Conservation (phyloP, 2,797 vertebrate genomes). For the Typhlichthys eigenmanni region DNA sequence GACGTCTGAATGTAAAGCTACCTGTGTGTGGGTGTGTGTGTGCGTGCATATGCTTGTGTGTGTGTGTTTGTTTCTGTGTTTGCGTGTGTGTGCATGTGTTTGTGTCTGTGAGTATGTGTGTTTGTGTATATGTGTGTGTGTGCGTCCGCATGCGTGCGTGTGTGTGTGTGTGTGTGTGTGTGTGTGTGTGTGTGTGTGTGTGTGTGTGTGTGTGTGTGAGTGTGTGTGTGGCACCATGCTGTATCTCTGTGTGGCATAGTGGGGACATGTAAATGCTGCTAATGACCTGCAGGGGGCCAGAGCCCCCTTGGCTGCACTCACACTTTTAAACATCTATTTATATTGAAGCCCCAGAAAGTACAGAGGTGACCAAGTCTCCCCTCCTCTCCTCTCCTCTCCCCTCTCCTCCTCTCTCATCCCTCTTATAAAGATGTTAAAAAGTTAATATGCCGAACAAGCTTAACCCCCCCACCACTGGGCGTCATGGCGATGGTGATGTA, state of each 20-base stretch:
- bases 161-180: neutral
- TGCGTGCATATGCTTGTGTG: slow-evolving; percentile 18
- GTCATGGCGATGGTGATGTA: too few species aligned
- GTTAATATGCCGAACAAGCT: too few species aligned
- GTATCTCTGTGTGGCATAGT: neutral
- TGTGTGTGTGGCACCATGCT: neutral
- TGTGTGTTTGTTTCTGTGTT: neutral
- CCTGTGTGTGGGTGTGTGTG: neutral
- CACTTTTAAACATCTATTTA: slow-evolving; percentile 97
- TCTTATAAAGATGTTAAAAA: slow-evolving; percentile 11
- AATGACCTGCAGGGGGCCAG: slow-evolving; percentile 85
- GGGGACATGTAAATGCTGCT: slow-evolving; percentile 74
- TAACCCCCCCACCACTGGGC: too few species aligned
- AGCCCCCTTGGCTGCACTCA: slow-evolving; percentile 96
- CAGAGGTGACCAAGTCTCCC: neutral
- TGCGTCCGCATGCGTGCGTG: neutral
- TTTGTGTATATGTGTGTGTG: neutral
- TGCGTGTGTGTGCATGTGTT: slow-evolving; percentile 5
- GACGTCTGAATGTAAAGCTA: slow-evolving; percentile 27
- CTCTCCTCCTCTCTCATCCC: slow-evolving; percentile 33
- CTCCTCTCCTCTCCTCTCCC: too few species aligned
- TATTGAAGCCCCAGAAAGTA: slow-evolving; percentile 42
- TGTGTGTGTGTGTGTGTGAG: neutral
- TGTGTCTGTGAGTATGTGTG: slow-evolving; percentile 8
- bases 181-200: neutral